These are phyloP conservation scores for Linepithema humile DNA, from an alignment of 1,140 invertebrate species.

Conservation along the genomic window DNA sequence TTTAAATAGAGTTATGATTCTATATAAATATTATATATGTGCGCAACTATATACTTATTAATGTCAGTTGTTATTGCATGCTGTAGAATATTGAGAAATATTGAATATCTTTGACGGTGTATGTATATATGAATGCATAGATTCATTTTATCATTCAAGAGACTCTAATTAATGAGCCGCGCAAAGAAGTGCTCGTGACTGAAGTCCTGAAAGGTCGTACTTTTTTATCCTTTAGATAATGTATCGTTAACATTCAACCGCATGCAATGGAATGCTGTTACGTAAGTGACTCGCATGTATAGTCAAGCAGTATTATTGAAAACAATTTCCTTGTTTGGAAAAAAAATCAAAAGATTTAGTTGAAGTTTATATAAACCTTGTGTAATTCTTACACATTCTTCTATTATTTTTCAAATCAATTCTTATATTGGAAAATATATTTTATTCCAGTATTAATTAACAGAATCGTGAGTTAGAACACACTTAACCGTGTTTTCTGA, in stretches of 20 bases:
- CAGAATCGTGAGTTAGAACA: neutral
- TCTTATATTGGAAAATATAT: no score
- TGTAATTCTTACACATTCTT: no score
- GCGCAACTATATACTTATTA: neutral
- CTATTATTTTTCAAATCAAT: no score
- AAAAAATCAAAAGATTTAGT: neutral
- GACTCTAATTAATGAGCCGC: slow-evolving; percentile 31
- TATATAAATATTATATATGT: neutral
- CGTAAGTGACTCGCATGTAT: neutral
- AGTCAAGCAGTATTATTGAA: neutral
- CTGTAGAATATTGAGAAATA: neutral
- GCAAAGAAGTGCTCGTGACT: neutral
- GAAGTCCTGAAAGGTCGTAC: slow-evolving; percentile 33
- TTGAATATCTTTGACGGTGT: neutral
- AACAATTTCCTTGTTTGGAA: neutral
- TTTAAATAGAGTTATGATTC: neutral
- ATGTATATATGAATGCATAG: neutral
- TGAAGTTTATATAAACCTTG: neutral
- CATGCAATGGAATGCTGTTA: slow-evolving; percentile 11
- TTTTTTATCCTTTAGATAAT: slow-evolving; percentile 43
- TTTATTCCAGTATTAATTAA: neutral
- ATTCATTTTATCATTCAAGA: slow-evolving; percentile 44
- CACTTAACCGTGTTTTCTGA: neutral
- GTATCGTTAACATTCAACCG: slow-evolving; percentile 38
- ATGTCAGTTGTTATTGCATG: neutral